Evolutionary conservation across 2,113 vertebrate species (phyloP).

Genomic region (Malurus melanocephalus): DNA sequence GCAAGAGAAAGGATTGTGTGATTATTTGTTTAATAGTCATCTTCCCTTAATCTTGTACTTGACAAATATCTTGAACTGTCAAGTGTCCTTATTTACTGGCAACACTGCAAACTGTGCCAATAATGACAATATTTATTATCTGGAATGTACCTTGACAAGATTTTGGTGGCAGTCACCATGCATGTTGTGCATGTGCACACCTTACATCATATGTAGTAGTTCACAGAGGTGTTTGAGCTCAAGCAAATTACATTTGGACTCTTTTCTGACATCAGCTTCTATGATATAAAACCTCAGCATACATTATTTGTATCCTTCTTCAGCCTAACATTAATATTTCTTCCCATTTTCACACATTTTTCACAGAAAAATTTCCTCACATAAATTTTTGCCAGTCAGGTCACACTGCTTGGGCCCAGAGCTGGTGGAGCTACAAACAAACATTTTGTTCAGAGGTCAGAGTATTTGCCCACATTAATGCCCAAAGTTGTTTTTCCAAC

Average conservation of each 20-base stretch:
- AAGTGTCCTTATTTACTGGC: not conserved
- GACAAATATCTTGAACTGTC: not conserved
- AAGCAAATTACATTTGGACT: not conserved
- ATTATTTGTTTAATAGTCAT: not conserved
- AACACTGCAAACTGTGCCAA: not conserved
- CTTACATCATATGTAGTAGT: not conserved
- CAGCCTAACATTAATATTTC: not conserved
- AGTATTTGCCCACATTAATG: not conserved
- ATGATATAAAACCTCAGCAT: too few relatives aligned
- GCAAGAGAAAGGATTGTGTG: not conserved
- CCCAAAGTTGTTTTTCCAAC: not conserved
- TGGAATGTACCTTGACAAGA: not conserved
- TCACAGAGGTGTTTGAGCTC: not conserved
- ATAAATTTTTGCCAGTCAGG: not conserved
- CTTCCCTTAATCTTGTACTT: not conserved
- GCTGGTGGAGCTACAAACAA: not conserved
- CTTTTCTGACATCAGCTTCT: not conserved
- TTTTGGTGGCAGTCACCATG: not conserved
- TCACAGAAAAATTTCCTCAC: not conserved
- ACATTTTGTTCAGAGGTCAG: not conserved
- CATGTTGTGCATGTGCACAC: rapidly evolving
- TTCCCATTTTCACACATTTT: not conserved
- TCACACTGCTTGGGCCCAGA: not conserved
- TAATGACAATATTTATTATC: not conserved
- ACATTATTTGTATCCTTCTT: not conserved